Base-by-base conservation (phyloP, 2,888 invertebrate species). In the Agriopis aurantiaria region DNA sequence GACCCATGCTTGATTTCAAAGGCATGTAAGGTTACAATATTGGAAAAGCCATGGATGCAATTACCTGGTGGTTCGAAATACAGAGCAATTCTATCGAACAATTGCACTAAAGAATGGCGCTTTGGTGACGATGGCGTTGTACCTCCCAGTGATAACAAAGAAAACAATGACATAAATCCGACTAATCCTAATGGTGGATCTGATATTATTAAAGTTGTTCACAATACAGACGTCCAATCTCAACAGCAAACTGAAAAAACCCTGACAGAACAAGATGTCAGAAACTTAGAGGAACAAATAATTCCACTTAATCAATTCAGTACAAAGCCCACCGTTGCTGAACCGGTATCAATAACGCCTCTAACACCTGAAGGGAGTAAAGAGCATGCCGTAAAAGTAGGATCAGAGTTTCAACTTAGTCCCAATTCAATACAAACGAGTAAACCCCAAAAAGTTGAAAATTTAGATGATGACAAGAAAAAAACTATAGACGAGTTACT, bases 11-110 rank as follows among this genome's bases (percentile, higher is more conserved):
- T 76, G n/a, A 78, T 80, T 41, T 84, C 85, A 33, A 91, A 89
- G 77, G 83, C 92, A 8, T 97, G 97, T 83, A 95, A 95, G 76
- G 86, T 97, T 72, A 93, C 95, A 23, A 95, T 96, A 78, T 86
- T 96, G 67, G 96, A 96, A 82, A 96, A 96, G 80, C 96, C 96
- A 0, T 96, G 97, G 96, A 82, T 96, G 41, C 92, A 91, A 80
- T 90, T 95, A 64, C 83, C 93, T 12, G 92, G 94, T 85, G 95
- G 95, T 46, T 94, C 94, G 59, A 96, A 95, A 83, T 95, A 95
- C 57, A 95, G 96, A 80, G 93, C 95, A 12, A 92, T 97, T 68
- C 85, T 95, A 59, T 89, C 95, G 40, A 96, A 97, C 77, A 97
- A 97, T 80, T 97, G 97, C 81, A 96, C 96, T 1, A 86, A 90